Evolutionary conservation across 2,113 vertebrate species (phyloP).

Genomic region (Gymnarchus niloticus): DNA sequence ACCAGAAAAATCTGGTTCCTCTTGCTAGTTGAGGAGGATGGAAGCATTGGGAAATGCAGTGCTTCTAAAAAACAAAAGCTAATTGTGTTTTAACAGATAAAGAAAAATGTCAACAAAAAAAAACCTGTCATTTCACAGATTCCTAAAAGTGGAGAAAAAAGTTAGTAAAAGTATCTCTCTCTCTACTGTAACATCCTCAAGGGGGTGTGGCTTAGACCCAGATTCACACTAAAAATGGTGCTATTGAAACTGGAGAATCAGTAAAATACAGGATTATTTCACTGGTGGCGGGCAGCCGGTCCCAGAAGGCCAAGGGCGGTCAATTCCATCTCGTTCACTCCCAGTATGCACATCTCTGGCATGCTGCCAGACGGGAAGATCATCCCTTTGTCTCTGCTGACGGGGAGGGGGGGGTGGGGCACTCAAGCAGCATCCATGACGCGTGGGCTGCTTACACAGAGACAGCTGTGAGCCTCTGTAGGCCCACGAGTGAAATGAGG

Average conservation of each 20-base stretch:
- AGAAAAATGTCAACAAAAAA: neutral
- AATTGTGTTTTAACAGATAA: neutral
- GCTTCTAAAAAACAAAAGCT: neutral
- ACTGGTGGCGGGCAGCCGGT: no score
- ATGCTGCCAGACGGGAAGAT: neutral
- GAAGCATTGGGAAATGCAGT: neutral
- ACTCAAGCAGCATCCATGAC: neutral
- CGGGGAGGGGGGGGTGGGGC: neutral
- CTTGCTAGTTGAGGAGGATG: slow-evolving; percentile 2
- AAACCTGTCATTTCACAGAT: neutral
- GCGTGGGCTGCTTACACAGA: no score
- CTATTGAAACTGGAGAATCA: neutral
- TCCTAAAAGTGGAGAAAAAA: neutral
- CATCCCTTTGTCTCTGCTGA: neutral
- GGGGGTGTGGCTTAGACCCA: no score
- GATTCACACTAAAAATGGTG: no score
- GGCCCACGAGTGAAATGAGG: neutral
- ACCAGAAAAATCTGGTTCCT: slow-evolving; percentile 13
- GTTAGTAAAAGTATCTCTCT: neutral
- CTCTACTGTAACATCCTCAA: no score
- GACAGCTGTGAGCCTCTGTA: neutral
- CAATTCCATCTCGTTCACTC: no score
- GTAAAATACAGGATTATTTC: neutral
- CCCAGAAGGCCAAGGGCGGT: no score
- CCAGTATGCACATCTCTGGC: slow-evolving; percentile 6